Percentiles rank a stretch among this genome's conserved stretches.
Evolutionary conservation across 2,113 vertebrate genomes (phyloP).

Genomic region (Sinocyclocheilus anshuiensis): DNA sequence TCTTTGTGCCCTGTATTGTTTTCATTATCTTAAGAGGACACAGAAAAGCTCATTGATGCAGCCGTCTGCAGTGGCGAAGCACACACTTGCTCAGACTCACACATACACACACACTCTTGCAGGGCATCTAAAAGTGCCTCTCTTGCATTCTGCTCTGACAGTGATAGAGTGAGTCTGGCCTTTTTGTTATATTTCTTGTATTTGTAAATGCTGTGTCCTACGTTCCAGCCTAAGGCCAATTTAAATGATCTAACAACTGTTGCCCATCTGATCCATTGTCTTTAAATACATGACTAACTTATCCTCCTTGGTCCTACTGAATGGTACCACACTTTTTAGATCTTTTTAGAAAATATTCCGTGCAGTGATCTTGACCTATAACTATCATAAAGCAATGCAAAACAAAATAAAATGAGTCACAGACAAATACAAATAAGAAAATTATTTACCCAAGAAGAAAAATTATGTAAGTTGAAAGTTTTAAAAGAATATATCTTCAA

Average conservation of each 20-base stretch:
- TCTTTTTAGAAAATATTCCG: neutral
- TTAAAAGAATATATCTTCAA: no score
- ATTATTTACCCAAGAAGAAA: no score
- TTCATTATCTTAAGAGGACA: constrained; percentile 77
- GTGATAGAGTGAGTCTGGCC: constrained; percentile 48
- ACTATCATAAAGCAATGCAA: no score
- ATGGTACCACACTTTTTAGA: constrained; percentile 6
- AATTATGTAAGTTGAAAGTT: no score
- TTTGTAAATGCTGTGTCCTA: constrained; percentile 41
- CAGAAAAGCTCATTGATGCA: constrained; percentile 68
- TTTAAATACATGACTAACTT: constrained; percentile 19
- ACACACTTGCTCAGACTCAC: constrained; percentile 34
- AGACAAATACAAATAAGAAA: no score
- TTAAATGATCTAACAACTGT: constrained; percentile 29
- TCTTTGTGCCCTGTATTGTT: constrained; percentile 53
- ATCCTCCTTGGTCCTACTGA: neutral
- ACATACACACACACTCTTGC: neutral
- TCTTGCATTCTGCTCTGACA: constrained; percentile 56
- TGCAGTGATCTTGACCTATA: neutral
- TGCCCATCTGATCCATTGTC: constrained; percentile 17
- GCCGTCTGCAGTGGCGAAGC: constrained; percentile 59
- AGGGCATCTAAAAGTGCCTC: constrained; percentile 49
- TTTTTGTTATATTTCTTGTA: constrained; percentile 45
- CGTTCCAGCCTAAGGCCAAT: neutral
- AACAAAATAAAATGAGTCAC: no score